Base-by-base conservation (phyloP, 2,888 invertebrate species). In the Bimastos eiseni region DNA sequence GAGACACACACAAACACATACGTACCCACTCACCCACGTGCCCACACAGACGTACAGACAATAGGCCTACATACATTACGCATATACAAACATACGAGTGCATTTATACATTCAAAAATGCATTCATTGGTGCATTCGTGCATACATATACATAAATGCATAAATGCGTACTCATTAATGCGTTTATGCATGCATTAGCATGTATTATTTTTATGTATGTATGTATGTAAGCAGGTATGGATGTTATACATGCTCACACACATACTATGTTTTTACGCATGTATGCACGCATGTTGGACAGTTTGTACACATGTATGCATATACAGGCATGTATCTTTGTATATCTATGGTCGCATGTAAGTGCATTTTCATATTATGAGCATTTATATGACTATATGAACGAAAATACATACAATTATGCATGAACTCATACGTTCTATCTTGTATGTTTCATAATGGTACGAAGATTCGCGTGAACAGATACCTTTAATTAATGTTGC, bases 21-120 rank as follows among this genome's bases (percentile, higher is more conserved):
- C 41, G 1, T 41, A 17, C 41, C 13, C 17, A 41, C 15, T 17
- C 17, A 41, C 41, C 13, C 17, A 41, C 41, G 15, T 49, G 1
- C 21, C 4, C 1, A 49, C 3, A 21, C 49, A 49, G 4, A 49
- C 21, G 15, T 21, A 49, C 24, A 49, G 2, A 49, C 49, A 49
- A 24, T 21, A 49, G 19, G 15, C 5, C 13, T 13, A 13, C 41
- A 41, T 41, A 41, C 41, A 41, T 41, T n/a, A 41, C 17, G 17
- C 5, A 41, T 41, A 41, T 49, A 49, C 49, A 49, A 5, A 49
- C 49, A 19, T 24, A 21, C 49, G 24, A 13, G 17, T 44, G 17
- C 15, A 15, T 15, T 13, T 38, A 90, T 41, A 89, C 49, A 90
- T 36, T 55, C 34, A 90, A 36, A 90, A 33, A 90, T 36, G 37